phyloP scores from a whole-genome alignment of 2,888 invertebrate genomes.

The Sesia bembeciformis region DNA sequence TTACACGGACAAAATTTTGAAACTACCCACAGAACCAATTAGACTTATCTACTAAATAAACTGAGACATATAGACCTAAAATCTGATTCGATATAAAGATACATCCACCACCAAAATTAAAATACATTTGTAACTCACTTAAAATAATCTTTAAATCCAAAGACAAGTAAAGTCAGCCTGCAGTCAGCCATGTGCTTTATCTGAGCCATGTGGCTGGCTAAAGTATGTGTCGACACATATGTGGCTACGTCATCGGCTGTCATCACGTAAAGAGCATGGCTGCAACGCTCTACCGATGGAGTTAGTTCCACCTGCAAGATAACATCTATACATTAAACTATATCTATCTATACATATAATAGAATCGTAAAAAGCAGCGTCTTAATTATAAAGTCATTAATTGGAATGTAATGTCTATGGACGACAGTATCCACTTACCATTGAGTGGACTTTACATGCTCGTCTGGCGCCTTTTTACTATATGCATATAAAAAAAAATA shows the following conservation, averaged over 20 bases:
- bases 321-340: not conserved
- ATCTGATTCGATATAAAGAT: not conserved
- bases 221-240: constrained; percentile 13
- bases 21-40: no score
- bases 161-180: constrained; percentile 46
- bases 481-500: no score
- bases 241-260: constrained; percentile 20
- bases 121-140: constrained; percentile 32
- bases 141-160: constrained; percentile 52
- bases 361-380: no score
- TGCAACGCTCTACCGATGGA: constrained; percentile 15
- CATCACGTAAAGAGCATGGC: constrained; percentile 33
- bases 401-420: not conserved
- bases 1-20: no score
- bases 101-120: not conserved
- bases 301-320: constrained; percentile 26
- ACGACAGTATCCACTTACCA: not conserved
- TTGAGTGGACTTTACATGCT: not conserved
- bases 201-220: constrained; percentile 20
- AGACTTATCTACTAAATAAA: no score
- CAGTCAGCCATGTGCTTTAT: constrained; percentile 21
- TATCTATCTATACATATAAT: not conserved
- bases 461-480: not conserved
- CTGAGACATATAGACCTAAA: not conserved
- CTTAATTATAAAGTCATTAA: no score